Evolutionary conservation across 2,113 vertebrate genomes (phyloP).

Genomic region (Anser cygnoides): DNA sequence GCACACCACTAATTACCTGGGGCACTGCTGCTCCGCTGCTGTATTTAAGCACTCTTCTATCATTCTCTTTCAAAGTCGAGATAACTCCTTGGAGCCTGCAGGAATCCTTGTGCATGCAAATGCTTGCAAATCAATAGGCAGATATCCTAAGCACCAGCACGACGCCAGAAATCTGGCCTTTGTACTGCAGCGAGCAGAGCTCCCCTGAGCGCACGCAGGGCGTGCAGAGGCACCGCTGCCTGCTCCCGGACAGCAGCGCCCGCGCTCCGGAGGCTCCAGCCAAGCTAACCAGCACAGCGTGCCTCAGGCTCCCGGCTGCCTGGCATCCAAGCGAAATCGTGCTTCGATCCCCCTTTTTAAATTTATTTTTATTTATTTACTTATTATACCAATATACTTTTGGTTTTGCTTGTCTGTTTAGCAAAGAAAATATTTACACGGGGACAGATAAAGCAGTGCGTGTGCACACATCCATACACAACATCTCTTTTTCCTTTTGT

Average conservation of each 20-base stretch:
- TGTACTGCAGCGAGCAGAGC: background rate
- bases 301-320: background rate
- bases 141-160: background rate
- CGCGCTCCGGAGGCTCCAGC: background rate
- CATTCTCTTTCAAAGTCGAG: background rate
- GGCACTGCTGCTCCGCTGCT: background rate
- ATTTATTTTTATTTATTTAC: no score
- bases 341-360: background rate
- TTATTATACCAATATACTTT: accelerated
- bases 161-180: background rate
- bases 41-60: background rate
- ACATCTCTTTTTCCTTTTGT: background rate
- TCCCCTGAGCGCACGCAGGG: background rate
- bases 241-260: background rate
- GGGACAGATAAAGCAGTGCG: accelerated
- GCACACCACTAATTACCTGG: background rate
- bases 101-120: background rate
- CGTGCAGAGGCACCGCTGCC: no score
- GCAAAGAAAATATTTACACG: background rate
- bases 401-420: background rate
- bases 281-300: background rate
- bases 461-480: accelerated
- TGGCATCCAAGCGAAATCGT: background rate
- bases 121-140: background rate
- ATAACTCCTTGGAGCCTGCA: background rate